Base-by-base conservation (phyloP, 2,113 vertebrate species). In the Meleagris gallopavo region DNA sequence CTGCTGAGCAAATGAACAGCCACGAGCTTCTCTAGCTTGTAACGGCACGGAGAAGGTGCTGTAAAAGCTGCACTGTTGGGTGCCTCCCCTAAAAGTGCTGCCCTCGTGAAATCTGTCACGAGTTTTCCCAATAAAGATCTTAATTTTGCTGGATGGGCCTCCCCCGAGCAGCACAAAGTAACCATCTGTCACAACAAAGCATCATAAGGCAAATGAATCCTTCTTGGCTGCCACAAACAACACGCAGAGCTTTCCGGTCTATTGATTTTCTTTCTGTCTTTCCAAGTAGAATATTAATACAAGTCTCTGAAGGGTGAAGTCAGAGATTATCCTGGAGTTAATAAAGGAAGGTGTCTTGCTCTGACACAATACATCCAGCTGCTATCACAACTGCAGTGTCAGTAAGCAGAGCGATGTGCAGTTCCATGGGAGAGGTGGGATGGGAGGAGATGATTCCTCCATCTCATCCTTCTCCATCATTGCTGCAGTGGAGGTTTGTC, bases 221-320 rank as follows among this genome's bases (percentile, higher is more conserved):
- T 86, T 58, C 87, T 52, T 55, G 89, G 86, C 89, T 84, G 93
- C 82, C 91, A 48, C 78, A 61, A 76, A 30, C 94, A 80, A 32
- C 74, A 54, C 6, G 4, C 81, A 2, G 61, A 79, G 87, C 87
- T 91, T 83, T 65, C 89, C 7, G 11, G 41, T 69, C 87, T 76
- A 79, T 41, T 50, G 87, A 84, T 82, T 89, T 82, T 55, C 93
- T 85, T 78, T 80, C 86, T 57, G 50, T 66, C 93, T 85, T 75
- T 86, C 89, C 93, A 70, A 62, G 52, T 34, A 80, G 84, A 75
- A 89, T 61, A 82, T 95, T 61, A 78, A 87, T n/a, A 11, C 66
- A 10, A 5, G 87, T n/a, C 87, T 91, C 70, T 36, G 77, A 67
- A 92, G 87, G 94, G 60, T 15, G 8, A 67, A 83, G 76, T 30